phyloP scores from a whole-genome alignment of 2,113 vertebrate genomes.

The Xenopus tropicalis region DNA sequence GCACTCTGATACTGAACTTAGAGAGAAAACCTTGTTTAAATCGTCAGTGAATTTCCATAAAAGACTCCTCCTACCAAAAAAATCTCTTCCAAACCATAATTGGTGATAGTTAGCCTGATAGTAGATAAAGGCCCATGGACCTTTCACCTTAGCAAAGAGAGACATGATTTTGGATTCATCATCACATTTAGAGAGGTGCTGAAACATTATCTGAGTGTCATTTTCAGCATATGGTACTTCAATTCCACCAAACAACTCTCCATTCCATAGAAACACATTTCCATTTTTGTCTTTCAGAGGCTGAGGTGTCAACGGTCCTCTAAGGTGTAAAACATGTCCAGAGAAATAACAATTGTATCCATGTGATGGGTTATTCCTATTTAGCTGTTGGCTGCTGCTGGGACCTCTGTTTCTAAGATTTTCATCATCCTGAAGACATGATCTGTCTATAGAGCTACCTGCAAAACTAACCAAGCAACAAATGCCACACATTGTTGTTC shows the following conservation, averaged over 20 bases:
- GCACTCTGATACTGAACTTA: slow-evolving; percentile 72
- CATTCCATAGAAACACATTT: slow-evolving; percentile 90
- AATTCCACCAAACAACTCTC: slow-evolving; percentile 85
- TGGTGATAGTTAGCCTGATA: slow-evolving; percentile 72
- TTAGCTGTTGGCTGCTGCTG: slow-evolving; percentile 62
- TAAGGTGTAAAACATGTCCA: slow-evolving; percentile 86
- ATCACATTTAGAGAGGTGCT: slow-evolving; percentile 62
- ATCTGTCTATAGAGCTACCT: slow-evolving; percentile 16
- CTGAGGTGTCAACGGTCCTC: slow-evolving; percentile 78
- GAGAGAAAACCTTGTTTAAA: slow-evolving; percentile 51
- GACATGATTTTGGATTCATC: slow-evolving; percentile 68
- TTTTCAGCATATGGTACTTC: slow-evolving; percentile 68
- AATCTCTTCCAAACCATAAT: slow-evolving; percentile 95
- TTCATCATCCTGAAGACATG: background rate
- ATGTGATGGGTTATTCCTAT: slow-evolving; percentile 41
- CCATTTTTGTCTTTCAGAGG: slow-evolving; percentile 71
- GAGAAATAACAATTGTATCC: slow-evolving; percentile 80
- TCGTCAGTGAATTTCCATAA: slow-evolving; percentile 74
- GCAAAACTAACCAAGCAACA: slow-evolving; percentile 74
- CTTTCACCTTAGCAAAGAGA: slow-evolving; percentile 70
- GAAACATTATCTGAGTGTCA: slow-evolving; percentile 75
- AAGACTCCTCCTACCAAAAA: slow-evolving; percentile 89
- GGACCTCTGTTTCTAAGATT: slow-evolving; percentile 78
- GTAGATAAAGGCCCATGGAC: slow-evolving; percentile 90
- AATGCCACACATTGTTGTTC: slow-evolving; percentile 84